These are phyloP conservation scores for Enchytraeus crypticus DNA, from an alignment of 2,888 invertebrate genomes.

Conservation along the genomic window DNA sequence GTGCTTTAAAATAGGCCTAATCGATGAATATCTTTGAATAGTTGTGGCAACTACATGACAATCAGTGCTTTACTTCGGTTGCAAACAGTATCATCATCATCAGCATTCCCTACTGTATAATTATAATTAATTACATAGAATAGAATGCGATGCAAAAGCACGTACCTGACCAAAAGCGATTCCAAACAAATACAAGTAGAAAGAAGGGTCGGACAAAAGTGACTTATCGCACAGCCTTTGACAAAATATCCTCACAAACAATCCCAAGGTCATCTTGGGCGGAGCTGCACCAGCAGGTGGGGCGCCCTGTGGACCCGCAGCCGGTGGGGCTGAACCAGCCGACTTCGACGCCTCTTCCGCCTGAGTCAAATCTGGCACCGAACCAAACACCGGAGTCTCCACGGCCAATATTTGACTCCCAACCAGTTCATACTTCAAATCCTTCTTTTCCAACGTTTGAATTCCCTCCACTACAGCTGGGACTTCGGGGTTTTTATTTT, in stretches of 20 bases:
- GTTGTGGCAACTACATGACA: too few relatives aligned
- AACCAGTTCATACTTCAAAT: neutral
- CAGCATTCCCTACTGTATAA: too few relatives aligned
- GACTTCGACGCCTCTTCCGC: neutral
- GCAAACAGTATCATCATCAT: too few relatives aligned
- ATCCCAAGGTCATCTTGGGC: neutral
- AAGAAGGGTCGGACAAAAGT: neutral
- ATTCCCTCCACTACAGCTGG: neutral
- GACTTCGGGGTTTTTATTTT: neutral
- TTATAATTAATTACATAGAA: too few relatives aligned
- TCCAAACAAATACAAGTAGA: neutral
- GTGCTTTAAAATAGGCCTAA: too few relatives aligned
- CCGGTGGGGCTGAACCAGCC: neutral
- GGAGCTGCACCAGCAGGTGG: neutral
- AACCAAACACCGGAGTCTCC: neutral
- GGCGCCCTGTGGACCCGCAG: too few relatives aligned
- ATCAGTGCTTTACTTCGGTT: too few relatives aligned
- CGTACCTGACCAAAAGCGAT: slow-evolving; percentile 8
- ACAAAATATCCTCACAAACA: neutral
- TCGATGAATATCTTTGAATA: too few relatives aligned
- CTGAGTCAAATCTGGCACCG: neutral
- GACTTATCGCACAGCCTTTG: slow-evolving; percentile 6
- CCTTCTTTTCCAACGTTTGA: neutral
- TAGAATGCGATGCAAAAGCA: too few relatives aligned
- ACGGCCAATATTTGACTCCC: too few relatives aligned